Conservation (phyloP, 2,113 vertebrate genomes). For the Brachyhypopomus gauderio region DNA sequence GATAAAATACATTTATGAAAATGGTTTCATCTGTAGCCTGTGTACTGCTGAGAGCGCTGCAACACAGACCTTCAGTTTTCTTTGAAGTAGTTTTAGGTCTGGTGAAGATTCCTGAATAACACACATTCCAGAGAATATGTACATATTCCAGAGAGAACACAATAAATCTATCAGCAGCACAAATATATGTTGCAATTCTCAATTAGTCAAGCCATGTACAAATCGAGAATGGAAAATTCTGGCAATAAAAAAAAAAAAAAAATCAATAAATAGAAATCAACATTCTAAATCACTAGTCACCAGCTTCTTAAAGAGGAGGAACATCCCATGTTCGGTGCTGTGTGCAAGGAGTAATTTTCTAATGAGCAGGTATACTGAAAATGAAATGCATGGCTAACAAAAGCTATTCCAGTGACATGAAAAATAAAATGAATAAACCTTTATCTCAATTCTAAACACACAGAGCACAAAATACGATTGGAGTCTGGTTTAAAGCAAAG, state of each 20-base stretch:
- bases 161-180: not conserved
- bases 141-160: not conserved
- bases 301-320: not conserved
- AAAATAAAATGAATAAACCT: not conserved
- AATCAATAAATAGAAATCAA: too few relatives aligned
- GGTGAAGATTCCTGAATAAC: not conserved
- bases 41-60: not conserved
- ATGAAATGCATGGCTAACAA: too few relatives aligned
- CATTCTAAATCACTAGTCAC: not conserved
- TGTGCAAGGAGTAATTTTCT: not conserved
- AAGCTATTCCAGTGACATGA: too few relatives aligned
- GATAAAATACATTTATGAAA: not conserved
- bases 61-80: not conserved
- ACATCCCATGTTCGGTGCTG: not conserved
- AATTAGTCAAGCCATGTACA: conserved; percentile 11
- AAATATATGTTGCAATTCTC: not conserved
- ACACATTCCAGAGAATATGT: too few relatives aligned
- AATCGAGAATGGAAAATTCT: not conserved
- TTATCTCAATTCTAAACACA: not conserved
- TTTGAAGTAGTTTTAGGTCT: not conserved
- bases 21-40: not conserved
- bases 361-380: too few relatives aligned
- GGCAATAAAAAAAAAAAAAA: not conserved
- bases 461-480: not conserved
- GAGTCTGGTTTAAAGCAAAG: too few relatives aligned